Conservation (phyloP, 2,797 vertebrate species). For the Valencia hispanica region DNA sequence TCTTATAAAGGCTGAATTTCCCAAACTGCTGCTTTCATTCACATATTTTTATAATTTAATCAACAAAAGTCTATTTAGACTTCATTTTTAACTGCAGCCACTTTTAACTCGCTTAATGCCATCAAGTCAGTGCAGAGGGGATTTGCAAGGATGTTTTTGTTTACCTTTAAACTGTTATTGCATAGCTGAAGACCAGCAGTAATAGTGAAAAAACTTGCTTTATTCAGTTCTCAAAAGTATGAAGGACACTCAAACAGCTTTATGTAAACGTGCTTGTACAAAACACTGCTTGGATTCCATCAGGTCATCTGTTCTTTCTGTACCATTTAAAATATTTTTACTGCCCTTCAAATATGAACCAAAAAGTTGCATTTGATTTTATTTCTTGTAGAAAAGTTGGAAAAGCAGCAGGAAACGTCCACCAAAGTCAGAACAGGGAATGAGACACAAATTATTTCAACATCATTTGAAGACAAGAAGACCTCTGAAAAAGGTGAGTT, state of each 20-base stretch:
- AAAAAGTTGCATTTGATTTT: not conserved
- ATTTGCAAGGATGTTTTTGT: not conserved
- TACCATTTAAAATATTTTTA: not conserved
- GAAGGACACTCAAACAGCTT: not conserved
- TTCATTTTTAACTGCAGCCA: no score
- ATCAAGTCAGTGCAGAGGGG: not conserved
- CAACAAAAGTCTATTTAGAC: no score
- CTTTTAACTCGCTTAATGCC: not conserved
- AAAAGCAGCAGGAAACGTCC: not conserved
- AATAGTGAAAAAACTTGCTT: not conserved
- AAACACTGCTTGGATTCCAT: not conserved
- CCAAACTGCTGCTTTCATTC: no score
- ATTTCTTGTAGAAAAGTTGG: constrained; percentile 38
- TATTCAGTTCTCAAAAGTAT: not conserved
- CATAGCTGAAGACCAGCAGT: not conserved
- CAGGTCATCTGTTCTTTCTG: not conserved
- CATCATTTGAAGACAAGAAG: constrained; percentile 23
- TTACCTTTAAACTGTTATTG: not conserved
- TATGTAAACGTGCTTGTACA: not conserved
- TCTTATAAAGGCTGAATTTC: no score
- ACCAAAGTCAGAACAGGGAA: constrained; percentile 5
- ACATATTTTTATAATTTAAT: no score
- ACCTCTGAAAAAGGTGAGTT: constrained; percentile 44
- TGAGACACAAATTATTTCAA: constrained; percentile 14
- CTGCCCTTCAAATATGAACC: not conserved